These are phyloP conservation scores for Takifugu rubripes DNA, from an alignment of 2,797 vertebrate species.

Conservation along the genomic window DNA sequence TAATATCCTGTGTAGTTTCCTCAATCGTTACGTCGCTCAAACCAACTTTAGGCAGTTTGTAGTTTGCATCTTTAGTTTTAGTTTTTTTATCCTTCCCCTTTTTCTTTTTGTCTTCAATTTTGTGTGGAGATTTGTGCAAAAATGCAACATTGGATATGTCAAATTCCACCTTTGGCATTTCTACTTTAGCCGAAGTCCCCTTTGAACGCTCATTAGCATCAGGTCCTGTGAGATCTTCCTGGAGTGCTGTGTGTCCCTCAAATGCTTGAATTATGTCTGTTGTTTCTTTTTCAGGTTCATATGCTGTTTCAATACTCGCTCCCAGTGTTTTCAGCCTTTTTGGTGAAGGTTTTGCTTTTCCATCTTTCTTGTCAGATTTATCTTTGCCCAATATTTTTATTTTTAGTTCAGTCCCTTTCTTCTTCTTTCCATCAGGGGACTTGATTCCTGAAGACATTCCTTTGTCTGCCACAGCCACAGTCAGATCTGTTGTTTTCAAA, in stretches of 20 bases:
- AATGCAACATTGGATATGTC: constrained; percentile 47
- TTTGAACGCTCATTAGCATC: constrained; percentile 20
- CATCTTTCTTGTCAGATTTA: constrained; percentile 61
- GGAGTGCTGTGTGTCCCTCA: constrained; percentile 37
- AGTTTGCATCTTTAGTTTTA: constrained; percentile 44
- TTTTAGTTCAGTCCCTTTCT: constrained; percentile 73
- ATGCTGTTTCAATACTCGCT: constrained; percentile 60
- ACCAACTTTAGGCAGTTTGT: constrained; percentile 68
- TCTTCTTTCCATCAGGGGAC: constrained; percentile 65
- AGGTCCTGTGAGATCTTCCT: constrained; percentile 36
- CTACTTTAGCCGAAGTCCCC: constrained; percentile 27
- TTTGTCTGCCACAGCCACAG: constrained; percentile 51
- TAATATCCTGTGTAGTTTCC: constrained; percentile 40
- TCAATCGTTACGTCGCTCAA: constrained; percentile 40
- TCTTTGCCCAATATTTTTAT: constrained; percentile 71
- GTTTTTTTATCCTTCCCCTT: constrained; percentile 54
- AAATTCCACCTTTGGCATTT: constrained; percentile 60
- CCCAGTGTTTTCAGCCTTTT: constrained; percentile 68
- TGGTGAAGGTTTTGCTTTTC: constrained; percentile 59
- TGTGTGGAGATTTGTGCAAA: constrained; percentile 50
- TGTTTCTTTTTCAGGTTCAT: constrained; percentile 41
- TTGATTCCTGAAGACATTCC: constrained; percentile 32
- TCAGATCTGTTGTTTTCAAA: constrained; percentile 72
- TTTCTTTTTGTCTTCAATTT: constrained; percentile 54
- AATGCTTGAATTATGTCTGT: constrained; percentile 21